These are phyloP conservation scores for Scleropages formosus DNA, from an alignment of 2,797 vertebrate species.

Conservation along the genomic window DNA sequence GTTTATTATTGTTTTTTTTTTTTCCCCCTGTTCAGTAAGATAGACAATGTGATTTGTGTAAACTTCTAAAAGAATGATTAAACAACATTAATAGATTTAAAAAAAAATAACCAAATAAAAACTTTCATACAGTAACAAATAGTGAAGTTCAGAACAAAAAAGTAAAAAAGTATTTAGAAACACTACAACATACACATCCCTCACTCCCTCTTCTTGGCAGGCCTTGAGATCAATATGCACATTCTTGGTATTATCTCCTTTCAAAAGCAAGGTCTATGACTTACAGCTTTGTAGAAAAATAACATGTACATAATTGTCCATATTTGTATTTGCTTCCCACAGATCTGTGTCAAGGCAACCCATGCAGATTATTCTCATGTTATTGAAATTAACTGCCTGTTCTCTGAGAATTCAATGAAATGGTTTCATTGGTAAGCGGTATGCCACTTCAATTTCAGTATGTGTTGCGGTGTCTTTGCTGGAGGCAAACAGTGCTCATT, in stretches of 20 bases:
- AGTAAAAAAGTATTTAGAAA: background rate
- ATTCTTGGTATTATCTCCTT: background rate
- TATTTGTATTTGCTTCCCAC: background rate
- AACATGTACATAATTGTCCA: conserved; percentile 4
- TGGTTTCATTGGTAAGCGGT: background rate
- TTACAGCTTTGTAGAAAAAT: background rate
- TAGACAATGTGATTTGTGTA: background rate
- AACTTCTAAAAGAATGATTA: background rate
- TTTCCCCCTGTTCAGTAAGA: too few species aligned
- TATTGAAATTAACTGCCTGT: background rate
- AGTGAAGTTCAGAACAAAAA: too few species aligned
- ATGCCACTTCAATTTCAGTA: background rate
- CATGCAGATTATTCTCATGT: background rate
- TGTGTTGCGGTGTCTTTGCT: background rate
- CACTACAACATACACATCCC: background rate
- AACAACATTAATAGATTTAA: too few species aligned
- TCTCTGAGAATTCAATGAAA: background rate
- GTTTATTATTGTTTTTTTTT: too few species aligned
- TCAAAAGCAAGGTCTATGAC: background rate
- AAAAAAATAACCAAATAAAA: too few species aligned
- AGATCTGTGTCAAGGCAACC: background rate
- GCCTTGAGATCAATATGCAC: background rate
- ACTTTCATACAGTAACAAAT: too few species aligned
- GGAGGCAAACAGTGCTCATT: background rate
- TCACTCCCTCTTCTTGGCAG: background rate